Evolutionary conservation across 2,888 invertebrate species (phyloP), one percentile per base, ranked within the genome.

Genomic region (Scaptomyza reducta): DNA sequence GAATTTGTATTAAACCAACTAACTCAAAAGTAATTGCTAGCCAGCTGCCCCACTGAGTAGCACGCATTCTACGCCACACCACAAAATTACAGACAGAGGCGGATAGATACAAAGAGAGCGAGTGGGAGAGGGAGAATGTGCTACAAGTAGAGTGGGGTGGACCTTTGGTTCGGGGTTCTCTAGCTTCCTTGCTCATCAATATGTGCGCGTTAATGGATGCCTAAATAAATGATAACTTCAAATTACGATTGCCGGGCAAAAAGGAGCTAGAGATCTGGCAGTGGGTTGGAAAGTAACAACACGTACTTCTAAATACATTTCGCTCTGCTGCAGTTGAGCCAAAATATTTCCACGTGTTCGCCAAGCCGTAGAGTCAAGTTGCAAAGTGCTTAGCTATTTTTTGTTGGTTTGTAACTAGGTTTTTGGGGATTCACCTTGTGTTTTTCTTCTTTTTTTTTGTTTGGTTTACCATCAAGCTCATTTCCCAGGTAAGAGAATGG

Each of bases 171-270:
- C 27, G 18, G 25, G 42, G 7, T 29, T 57, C 46, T 27, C 42
- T 40, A 44, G 41, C 46, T 47, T 63, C 58, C 55, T 38, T 65
- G 76, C 72, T 70, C 83, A 77, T 78, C 77, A 87, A 86, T 84
- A 86, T 84, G 77, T 83, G 87, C 79, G 77, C 80, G 79, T 86
- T 86, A 88, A 88, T 88, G 86, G 89, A 83, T 73, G 79, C 75
- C 75, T 87, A 83, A 87, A 87, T 87, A 87, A 89, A 80, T 89
- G 76, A 87, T 87, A 80, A 87, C 77, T 86, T 75, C 70, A 87
- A 89, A 87, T 87, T 87, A 87, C 88, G 78, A 89, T 83, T 87
- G 77, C 76, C 50, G 51, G 22, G 35, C 38, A 38, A 38, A 55
- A 45, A 47, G 27, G 27, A 46, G 41, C 59, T 53, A 44, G 7